Base-by-base conservation (phyloP, 2,888 invertebrate species). In the Pseudococcus jackbeardsleyi region DNA sequence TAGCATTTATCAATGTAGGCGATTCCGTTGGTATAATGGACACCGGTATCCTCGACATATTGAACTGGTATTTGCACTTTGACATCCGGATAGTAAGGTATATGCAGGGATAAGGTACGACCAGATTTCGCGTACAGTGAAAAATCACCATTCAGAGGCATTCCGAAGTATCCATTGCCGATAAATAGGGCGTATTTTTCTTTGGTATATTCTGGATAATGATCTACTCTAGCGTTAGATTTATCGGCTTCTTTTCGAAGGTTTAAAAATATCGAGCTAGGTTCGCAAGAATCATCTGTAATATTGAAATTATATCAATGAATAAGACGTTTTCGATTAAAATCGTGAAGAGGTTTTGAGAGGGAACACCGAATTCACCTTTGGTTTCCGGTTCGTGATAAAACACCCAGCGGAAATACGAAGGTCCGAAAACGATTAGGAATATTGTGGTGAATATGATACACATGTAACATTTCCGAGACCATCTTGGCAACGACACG, bases 151-250 rank as follows among this genome's bases (percentile, higher is more conserved):
- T 94, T 93, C 72, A 95, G 92, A 64, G 94, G 93, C 64, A 95
- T 90, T 0, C 95, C 96, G 89, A 96, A 92, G 89, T 94, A 92
- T 0, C 96, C 96, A 92, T 96, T 96, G 15, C 96, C 96, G 89
- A 95, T 93, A 90, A 95, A 96, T 90, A 88, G 72, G 1, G 89
- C 85, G 5, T 86, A 85, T 79, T 84, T 88, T 46, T 88, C 12
- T 46, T 88, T 46, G 19, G 77, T 22, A 17, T 79, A 54, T 9
- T 86, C 86, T 1, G 89, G 89, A 26, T 86, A 89, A 17, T 88
- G 88, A 46, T 89, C 88, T 0, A 89, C 88, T 59, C 89, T 85
- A 33, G 88, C 89, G 39, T 86, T 42, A 22, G 85, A 82, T 79
- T 84, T 50, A 8, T 87, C 87, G 15, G 85, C 88, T 88, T 89